These are phyloP conservation scores for Eudemis profundana DNA, from an alignment of 2,888 invertebrate species.

Conservation along the genomic window DNA sequence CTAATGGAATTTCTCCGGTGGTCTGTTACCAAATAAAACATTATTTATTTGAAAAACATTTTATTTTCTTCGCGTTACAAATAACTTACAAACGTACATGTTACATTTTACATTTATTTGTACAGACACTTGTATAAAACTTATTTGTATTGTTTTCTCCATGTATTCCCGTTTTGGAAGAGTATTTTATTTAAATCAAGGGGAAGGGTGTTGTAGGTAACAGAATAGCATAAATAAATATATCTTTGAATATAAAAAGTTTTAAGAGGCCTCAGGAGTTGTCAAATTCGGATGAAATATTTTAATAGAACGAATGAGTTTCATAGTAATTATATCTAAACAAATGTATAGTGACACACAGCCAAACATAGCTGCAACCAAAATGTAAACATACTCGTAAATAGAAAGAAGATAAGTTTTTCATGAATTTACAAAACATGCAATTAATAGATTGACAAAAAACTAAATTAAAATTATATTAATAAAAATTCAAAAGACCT, in stretches of 20 bases:
- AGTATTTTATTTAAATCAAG: slow-evolving; percentile 2
- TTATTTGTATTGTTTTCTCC: slow-evolving; percentile 18
- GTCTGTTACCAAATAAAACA: slow-evolving; percentile 39
- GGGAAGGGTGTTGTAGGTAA: neutral
- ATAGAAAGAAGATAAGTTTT: slow-evolving; percentile 11
- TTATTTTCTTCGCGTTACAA: slow-evolving; percentile 73
- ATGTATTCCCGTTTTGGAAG: slow-evolving; percentile 11
- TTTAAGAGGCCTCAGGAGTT: too few relatives aligned
- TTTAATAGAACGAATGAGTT: too few relatives aligned
- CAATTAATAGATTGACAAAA: slow-evolving; percentile 6
- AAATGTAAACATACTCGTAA: neutral
- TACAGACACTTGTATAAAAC: slow-evolving; percentile 41
- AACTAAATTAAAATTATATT: slow-evolving; percentile 22
- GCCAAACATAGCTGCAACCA: neutral
- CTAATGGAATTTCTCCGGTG: too few relatives aligned
- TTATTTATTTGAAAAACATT: slow-evolving; percentile 66
- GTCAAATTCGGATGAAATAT: too few relatives aligned
- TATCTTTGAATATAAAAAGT: too few relatives aligned
- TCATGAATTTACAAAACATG: slow-evolving; percentile 10
- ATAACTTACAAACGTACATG: slow-evolving; percentile 70
- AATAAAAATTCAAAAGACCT: slow-evolving; percentile 36
- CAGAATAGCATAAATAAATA: neutral
- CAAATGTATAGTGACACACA: too few relatives aligned
- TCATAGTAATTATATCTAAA: too few relatives aligned
- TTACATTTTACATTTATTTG: slow-evolving; percentile 55